Base-by-base conservation (phyloP, 2,113 vertebrate genomes). In the Haliaeetus leucogaster region DNA sequence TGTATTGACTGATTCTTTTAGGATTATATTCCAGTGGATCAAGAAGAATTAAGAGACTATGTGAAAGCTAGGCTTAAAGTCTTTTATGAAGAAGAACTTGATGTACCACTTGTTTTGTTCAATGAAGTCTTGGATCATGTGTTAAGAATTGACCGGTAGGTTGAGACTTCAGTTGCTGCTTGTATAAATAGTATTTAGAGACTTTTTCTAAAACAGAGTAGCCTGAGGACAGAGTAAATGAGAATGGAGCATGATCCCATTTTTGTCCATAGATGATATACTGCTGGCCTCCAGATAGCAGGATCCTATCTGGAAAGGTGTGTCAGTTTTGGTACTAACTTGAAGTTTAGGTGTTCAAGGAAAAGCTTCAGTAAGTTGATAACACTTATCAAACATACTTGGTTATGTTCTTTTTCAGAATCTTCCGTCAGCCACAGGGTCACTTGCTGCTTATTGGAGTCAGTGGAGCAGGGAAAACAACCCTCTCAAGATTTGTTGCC, bases 11-110 rank as follows among this genome's bases (percentile, higher is more conserved):
- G 40, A 18, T 91, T 87, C 17, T 72, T 97, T 12, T 78, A 99
- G 99, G 99, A 99, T 96, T 99, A 99, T 89, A 99, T 99, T 94
- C 99, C 99, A 81, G 99, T 99, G 68, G 99, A 99, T 97, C 99
- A 99, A 65, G 99, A 99, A 96, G 99, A 99, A 95, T 92, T 99
- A 83, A 98, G 99, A 87, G 99, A 99, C 92, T 99, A 99, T 9
- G 99, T 99, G 76, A 99, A 99, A 98, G 99, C 99, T 21, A 98
- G 99, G 80, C 98, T 99, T 94, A 99, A 99, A 97, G 99, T 99
- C 90, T 99, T 99, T 81, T 99, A 99, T 32, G 99, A 99, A 89
- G 99, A 99, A 95, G 99, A 99, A 71, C 98, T 99, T 52, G 99
- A 99, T 43, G 99, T 99, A 4, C 99, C 99, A 10, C 98, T 99